Conservation (phyloP, 2,888 invertebrate genomes). For the Catocala fraxini region DNA sequence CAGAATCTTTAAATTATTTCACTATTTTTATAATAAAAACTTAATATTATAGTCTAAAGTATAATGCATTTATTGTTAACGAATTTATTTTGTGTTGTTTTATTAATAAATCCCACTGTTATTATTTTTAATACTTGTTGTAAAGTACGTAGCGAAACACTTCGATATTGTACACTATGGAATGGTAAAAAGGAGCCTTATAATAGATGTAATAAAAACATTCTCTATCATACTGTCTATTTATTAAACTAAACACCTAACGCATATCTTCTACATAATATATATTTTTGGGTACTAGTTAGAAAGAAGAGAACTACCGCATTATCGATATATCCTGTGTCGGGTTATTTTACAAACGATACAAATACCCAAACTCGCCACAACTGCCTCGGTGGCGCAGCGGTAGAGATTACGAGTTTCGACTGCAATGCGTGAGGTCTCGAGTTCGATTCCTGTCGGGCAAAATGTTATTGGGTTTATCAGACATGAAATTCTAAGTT, state of each 20-base stretch:
- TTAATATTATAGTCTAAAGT: constrained; percentile 55
- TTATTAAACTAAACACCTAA: not conserved
- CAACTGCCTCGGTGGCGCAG: too few species aligned
- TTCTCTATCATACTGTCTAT: constrained; percentile 46
- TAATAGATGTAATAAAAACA: constrained; percentile 63
- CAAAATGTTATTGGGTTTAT: too few species aligned
- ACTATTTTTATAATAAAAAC: constrained; percentile 70
- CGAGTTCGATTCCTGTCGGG: too few species aligned
- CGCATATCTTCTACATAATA: not conserved
- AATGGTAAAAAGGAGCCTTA: constrained; percentile 62
- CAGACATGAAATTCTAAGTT: too few species aligned
- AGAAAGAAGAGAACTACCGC: not conserved
- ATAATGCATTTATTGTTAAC: constrained; percentile 83
- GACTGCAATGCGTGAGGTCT: too few species aligned
- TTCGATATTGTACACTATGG: constrained; percentile 60
- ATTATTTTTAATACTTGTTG: constrained; percentile 62
- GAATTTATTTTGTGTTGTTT: constrained; percentile 83
- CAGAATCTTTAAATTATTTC: constrained; percentile 64
- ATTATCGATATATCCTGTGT: too few species aligned
- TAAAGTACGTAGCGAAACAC: constrained; percentile 57
- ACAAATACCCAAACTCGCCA: too few species aligned
- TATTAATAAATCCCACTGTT: constrained; percentile 63
- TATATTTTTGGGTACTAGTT: not conserved
- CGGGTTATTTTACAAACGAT: too few species aligned
- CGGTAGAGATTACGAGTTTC: too few species aligned